These are phyloP conservation scores for Berghia stephanieae DNA, from an alignment of 1,140 invertebrate species.

Conservation along the genomic window DNA sequence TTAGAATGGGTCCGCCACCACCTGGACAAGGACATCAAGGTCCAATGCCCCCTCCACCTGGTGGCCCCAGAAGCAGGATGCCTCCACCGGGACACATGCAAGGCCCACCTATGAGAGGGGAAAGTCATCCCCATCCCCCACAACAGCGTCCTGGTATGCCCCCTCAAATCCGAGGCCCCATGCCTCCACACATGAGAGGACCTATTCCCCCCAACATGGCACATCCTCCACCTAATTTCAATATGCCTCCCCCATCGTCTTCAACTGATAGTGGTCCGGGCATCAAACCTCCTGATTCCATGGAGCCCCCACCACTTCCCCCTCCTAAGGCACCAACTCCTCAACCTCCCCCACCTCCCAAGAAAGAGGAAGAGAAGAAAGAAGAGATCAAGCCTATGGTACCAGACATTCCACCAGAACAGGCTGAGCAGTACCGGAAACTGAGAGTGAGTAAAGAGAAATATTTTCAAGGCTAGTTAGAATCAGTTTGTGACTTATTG, in stretches of 20 bases:
- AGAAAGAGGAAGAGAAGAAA: conserved; percentile 40
- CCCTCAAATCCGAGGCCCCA: conserved; percentile 22
- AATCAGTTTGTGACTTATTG: too few species aligned
- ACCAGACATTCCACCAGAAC: conserved; percentile 47
- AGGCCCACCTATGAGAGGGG: conserved; percentile 23
- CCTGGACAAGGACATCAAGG: conserved; percentile 34
- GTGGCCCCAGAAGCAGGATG: conserved; percentile 15
- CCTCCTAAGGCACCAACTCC: conserved; percentile 38
- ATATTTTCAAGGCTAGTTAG: too few species aligned
- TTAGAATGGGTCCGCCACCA: conserved; percentile 33
- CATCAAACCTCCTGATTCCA: conserved; percentile 18
- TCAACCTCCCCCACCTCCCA: conserved; percentile 40
- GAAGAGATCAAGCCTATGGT: conserved; percentile 43
- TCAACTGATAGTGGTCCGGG: background rate
- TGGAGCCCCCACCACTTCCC: conserved; percentile 34
- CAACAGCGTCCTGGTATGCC: conserved; percentile 23
- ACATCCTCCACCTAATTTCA: conserved; percentile 37
- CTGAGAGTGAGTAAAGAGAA: conserved; percentile 33
- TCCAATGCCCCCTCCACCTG: conserved; percentile 8
- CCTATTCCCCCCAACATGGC: conserved; percentile 33
- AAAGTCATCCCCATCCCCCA: conserved; percentile 28
- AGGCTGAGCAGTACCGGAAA: conserved; percentile 47
- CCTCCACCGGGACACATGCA: conserved; percentile 17
- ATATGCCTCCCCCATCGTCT: conserved; percentile 23
- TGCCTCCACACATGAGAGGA: conserved; percentile 25